Percentiles rank a stretch among this genome's conserved stretches.
Evolutionary conservation across 1,140 invertebrate species (phyloP).

Genomic region (Neodiprion pinetum): DNA sequence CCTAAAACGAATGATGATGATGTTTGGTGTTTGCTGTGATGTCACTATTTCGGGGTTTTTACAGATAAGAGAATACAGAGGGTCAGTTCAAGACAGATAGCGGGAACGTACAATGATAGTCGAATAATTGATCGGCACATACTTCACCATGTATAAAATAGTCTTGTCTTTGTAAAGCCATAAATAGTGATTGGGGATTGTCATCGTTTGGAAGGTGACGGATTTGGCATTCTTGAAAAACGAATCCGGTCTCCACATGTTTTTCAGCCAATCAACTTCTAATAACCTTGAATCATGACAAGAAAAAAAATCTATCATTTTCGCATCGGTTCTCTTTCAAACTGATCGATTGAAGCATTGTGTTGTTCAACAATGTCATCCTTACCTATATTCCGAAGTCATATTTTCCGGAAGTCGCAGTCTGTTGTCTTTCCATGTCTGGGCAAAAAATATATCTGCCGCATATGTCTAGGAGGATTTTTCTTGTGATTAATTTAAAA

Average conservation of each 20-base stretch:
- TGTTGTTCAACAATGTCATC: background rate
- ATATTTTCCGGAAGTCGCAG: conserved; percentile 88
- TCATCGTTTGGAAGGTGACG: conserved; percentile 93
- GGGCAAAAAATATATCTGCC: conserved; percentile 90
- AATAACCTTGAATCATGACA: conserved; percentile 66
- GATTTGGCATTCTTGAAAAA: conserved; percentile 92
- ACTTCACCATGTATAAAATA: conserved; percentile 88
- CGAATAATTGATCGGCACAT: conserved; percentile 44
- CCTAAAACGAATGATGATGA: conserved; percentile 54
- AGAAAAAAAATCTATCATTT: background rate
- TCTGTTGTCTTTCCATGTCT: conserved; percentile 90
- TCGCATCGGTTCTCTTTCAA: background rate
- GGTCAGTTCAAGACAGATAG: background rate
- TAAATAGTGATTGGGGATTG: conserved; percentile 89
- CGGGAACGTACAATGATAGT: background rate
- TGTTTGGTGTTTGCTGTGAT: background rate
- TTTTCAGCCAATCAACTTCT: conserved; percentile 87
- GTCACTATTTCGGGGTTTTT: background rate
- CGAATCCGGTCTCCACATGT: conserved; percentile 90
- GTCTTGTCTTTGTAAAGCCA: conserved; percentile 90
- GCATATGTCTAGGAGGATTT: conserved; percentile 76
- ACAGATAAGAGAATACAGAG: conserved; percentile 1
- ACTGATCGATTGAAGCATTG: background rate
- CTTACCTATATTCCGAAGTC: conserved; percentile 85
- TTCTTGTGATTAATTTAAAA: conserved; percentile 19